phyloP scores from a whole-genome alignment of 2,113 vertebrate species.

The Lampris megalopsis region DNA sequence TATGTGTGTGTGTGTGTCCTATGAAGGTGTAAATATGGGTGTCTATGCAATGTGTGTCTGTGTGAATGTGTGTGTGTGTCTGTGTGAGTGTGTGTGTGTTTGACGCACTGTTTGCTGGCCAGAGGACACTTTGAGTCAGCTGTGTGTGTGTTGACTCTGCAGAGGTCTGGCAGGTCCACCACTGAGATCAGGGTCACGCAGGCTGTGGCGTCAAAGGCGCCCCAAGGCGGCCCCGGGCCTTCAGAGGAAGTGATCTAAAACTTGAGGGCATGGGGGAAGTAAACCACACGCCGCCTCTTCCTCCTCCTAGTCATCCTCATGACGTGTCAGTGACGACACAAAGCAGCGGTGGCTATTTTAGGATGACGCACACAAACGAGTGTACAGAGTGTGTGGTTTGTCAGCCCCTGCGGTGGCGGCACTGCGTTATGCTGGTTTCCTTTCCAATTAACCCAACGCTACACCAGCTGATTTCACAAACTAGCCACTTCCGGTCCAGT shows the following conservation, averaged over 20 bases:
- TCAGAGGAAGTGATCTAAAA: slow-evolving; percentile 51
- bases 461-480: too few species aligned
- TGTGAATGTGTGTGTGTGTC: neutral
- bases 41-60: neutral
- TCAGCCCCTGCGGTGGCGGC: too few species aligned
- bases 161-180: slow-evolving; percentile 71
- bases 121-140: slow-evolving; percentile 75
- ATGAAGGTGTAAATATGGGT: neutral
- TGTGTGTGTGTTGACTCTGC: slow-evolving; percentile 65
- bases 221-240: too few species aligned
- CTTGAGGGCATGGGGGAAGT: neutral
- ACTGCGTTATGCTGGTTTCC: too few species aligned
- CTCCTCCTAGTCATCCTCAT: neutral
- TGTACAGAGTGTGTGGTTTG: too few species aligned
- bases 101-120: slow-evolving; percentile 62
- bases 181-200: slow-evolving; percentile 55
- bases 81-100: slow-evolving; percentile 35
- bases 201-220: neutral
- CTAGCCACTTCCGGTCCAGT: too few species aligned
- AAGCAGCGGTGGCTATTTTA: too few species aligned
- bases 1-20: neutral
- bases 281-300: neutral
- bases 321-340: too few species aligned
- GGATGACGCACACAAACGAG: too few species aligned
- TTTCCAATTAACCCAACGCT: too few species aligned